Base-by-base conservation (phyloP, 2,888 invertebrate genomes). In the Cheilosia grossa region DNA sequence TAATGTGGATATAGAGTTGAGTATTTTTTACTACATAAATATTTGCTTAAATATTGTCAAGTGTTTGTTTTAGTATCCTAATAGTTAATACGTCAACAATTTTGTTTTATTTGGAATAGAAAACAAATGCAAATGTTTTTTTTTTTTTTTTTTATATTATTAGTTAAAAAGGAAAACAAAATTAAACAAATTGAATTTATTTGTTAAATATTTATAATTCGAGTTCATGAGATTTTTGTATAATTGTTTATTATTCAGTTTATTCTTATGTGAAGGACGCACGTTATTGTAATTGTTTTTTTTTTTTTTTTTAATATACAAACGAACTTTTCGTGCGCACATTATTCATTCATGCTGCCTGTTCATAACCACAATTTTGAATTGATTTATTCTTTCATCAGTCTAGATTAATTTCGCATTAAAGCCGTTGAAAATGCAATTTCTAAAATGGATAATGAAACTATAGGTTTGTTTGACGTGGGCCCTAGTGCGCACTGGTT, bases 21-120 rank as follows among this genome's bases (percentile, higher is more conserved):
- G 47, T 63, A 5, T 24, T 63, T 56, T 61, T 24, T 33, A 15
- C 37, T 19, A 63, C 33, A 63, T 63, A 30, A 33, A 54, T 15
- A 70, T 72, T 63, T 63, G 53, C 44, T 49, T 63, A 61, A 63
- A 74, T 74, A 74, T 74, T 74, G 74, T 74, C 66, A 58, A 70
- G 70, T 58, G 47, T 27, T 47, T 47, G 64, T 40, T 47, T 51
- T 53, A 10, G 19, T 30, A 47, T 56, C 51, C 58, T 54, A 44
- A 56, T 44, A 56, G 40, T 56, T 49, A 49, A 47, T n/a, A 47
- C n/a, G 56, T 15, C 17, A 61, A 30, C n/a, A 17, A 10, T 21
- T 13, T 15, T 44, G 7, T 13, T 13, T 15, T 15, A 51, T 49
- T 70, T 42, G 17, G 24, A 56, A 44, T 33, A 15, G 30, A 58